phyloP scores from a whole-genome alignment of 1,140 invertebrate species.

The Saxidomus purpurata region DNA sequence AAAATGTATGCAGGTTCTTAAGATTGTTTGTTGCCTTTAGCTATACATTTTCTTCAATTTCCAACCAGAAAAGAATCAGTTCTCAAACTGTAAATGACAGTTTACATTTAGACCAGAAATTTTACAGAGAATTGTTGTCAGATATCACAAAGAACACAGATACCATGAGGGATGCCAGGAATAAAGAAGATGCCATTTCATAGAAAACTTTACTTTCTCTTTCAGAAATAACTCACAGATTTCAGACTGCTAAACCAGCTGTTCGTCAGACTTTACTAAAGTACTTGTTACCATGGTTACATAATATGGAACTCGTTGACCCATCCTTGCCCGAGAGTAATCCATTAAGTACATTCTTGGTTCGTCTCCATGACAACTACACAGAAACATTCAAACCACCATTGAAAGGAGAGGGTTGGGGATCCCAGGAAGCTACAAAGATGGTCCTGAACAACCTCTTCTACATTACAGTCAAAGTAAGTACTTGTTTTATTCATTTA shows the following conservation, averaged over 20 bases:
- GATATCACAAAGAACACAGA: no score
- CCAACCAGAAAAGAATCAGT: no score
- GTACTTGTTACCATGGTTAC: conserved; percentile 98
- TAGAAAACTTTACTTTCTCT: no score
- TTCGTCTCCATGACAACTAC: conserved; percentile 79
- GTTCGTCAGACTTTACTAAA: conserved; percentile 95
- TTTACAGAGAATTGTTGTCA: no score
- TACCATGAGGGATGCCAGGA: no score
- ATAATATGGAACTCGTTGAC: conserved; percentile 99
- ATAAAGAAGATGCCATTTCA: no score
- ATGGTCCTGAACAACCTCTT: conserved; percentile 99
- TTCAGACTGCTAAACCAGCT: conserved; percentile 97
- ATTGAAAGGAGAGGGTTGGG: conserved; percentile 95
- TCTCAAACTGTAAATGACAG: no score
- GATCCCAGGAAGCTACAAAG: conserved; percentile 98
- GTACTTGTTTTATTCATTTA: conserved; percentile 6
- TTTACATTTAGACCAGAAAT: no score
- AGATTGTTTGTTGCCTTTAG: no score
- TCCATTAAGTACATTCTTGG: conserved; percentile 83
- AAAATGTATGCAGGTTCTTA: no score
- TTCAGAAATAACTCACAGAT: conserved; percentile 97
- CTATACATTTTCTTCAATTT: no score
- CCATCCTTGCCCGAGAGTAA: conserved; percentile 95
- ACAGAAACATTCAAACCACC: conserved; percentile 80
- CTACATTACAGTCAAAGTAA: conserved; percentile 94